Conservation (phyloP, 2,888 invertebrate species). For the Mylabris sibirica region DNA sequence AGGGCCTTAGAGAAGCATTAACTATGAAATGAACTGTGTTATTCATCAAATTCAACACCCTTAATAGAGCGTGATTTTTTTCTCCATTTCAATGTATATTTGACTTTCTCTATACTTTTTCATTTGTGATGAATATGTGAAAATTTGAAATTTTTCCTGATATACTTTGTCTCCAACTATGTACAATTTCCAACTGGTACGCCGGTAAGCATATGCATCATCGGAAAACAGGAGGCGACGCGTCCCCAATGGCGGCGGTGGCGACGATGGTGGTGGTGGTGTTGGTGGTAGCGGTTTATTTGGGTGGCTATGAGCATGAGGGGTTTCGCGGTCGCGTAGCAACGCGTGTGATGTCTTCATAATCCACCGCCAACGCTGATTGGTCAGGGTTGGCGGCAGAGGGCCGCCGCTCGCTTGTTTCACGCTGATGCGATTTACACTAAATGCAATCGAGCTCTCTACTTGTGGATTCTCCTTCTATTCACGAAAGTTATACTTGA, state of each 20-base stretch:
- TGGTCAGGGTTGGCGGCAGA: conserved; percentile 56
- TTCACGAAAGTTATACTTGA: conserved; percentile 35
- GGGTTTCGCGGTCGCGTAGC: conserved; percentile 60
- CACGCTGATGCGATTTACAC: conserved; percentile 56
- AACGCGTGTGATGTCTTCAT: conserved; percentile 59
- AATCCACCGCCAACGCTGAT: conserved; percentile 59
- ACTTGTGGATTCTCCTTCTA: conserved; percentile 43
- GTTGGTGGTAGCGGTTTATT: conserved; percentile 39
- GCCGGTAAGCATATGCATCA: conserved; percentile 33
- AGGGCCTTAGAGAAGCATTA: conserved; percentile 30
- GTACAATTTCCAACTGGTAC: conserved; percentile 20
- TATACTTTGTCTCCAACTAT: conserved; percentile 14
- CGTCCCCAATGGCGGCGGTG: conserved; percentile 19
- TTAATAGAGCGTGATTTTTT: background rate
- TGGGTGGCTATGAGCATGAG: conserved; percentile 43
- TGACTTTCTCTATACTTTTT: too few species aligned
- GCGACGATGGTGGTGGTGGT: background rate
- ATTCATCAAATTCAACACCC: conserved; percentile 16
- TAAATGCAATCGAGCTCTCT: conserved; percentile 46
- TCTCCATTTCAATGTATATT: background rate
- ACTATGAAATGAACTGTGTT: conserved; percentile 30
- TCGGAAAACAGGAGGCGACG: conserved; percentile 22
- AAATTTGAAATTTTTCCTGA: conserved; percentile 14
- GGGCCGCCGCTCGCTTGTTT: conserved; percentile 54
- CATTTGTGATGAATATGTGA: background rate